These are phyloP conservation scores for Thaumetopoea pityocampa DNA, from an alignment of 1,140 invertebrate species.

Conservation along the genomic window DNA sequence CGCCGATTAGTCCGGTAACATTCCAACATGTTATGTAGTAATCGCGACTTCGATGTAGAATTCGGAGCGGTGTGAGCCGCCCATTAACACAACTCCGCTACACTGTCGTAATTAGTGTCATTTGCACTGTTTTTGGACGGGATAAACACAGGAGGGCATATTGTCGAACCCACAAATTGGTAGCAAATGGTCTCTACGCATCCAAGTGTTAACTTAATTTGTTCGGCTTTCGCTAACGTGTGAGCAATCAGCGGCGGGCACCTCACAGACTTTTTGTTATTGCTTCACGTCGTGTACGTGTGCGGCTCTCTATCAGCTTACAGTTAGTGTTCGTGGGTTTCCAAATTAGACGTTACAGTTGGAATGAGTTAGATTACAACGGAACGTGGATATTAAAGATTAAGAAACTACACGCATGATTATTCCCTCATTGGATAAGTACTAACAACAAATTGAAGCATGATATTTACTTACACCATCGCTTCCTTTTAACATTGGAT, in stretches of 20 bases:
- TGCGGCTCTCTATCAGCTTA: constrained; percentile 25
- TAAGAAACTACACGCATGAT: too few relatives aligned
- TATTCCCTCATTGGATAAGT: too few relatives aligned
- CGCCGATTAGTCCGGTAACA: not conserved
- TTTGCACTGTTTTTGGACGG: constrained; percentile 68
- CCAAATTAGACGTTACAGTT: constrained; percentile 19
- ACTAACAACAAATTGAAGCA: too few relatives aligned
- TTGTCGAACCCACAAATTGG: constrained; percentile 63
- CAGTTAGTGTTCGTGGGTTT: constrained; percentile 27
- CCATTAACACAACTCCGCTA: constrained; percentile 57
- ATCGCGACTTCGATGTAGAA: constrained; percentile 33
- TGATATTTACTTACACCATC: too few relatives aligned
- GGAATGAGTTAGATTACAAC: too few relatives aligned
- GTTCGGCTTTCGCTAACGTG: constrained; percentile 68
- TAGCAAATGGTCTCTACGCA: constrained; percentile 57
- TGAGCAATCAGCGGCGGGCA: constrained; percentile 47
- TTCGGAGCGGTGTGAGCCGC: constrained; percentile 52
- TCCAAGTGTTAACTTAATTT: constrained; percentile 68
- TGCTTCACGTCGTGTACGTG: constrained; percentile 17
- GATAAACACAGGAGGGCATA: constrained; percentile 65
- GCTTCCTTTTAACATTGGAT: too few relatives aligned
- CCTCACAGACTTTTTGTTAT: constrained; percentile 27
- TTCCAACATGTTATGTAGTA: not conserved
- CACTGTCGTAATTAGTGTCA: constrained; percentile 63
- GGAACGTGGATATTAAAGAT: constrained; percentile 9